Percentiles rank a stretch among this genome's conserved stretches.
phyloP scores from a whole-genome alignment of 2,797 vertebrate species.

The Rallus crepitans region DNA sequence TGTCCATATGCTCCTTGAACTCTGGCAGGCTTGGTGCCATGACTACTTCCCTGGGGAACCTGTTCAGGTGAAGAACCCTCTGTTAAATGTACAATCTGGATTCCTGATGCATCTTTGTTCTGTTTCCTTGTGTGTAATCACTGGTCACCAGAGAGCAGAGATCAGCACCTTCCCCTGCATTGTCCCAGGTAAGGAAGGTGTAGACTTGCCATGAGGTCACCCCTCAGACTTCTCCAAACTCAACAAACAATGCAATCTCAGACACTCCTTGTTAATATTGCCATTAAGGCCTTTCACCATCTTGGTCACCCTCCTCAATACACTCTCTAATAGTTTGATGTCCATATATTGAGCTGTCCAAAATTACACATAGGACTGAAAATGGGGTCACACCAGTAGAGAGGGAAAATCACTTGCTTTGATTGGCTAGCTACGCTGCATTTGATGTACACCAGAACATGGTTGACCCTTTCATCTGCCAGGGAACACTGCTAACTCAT shows the following conservation, averaged over 20 bases:
- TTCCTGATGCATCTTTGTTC: neutral
- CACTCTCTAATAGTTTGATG: no score
- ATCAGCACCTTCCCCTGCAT: neutral
- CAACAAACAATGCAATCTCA: neutral
- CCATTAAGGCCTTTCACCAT: no score
- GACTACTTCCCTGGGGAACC: neutral
- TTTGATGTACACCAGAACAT: neutral
- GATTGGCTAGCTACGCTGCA: neutral
- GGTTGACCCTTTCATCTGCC: neutral
- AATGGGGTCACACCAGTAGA: no score
- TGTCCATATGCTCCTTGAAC: neutral
- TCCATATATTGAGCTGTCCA: neutral
- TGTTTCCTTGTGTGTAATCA: accelerated
- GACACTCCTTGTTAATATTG: neutral
- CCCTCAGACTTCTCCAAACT: neutral
- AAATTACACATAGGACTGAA: neutral
- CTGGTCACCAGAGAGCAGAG: neutral
- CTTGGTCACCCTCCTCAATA: no score
- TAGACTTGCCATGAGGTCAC: neutral
- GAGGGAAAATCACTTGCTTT: neutral
- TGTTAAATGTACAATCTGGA: neutral
- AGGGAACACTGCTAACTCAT: neutral
- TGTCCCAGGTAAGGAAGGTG: neutral
- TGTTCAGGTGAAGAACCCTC: neutral
- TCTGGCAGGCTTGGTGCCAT: neutral